These are phyloP conservation scores for Imbricaverruca yamaguchii DNA, from an alignment of 2,888 invertebrate species.

Conservation along the genomic window DNA sequence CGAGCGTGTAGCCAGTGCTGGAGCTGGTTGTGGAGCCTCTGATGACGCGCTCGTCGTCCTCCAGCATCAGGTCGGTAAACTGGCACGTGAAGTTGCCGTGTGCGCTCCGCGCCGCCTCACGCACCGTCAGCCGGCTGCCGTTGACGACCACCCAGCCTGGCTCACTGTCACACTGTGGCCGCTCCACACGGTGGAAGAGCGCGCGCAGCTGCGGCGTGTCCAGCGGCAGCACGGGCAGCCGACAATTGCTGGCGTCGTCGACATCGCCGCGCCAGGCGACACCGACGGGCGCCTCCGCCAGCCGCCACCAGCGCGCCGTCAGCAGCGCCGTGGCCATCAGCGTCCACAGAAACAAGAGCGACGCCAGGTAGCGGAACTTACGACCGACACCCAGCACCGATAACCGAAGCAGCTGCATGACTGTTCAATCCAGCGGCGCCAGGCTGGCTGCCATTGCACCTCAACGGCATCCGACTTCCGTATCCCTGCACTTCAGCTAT, in stretches of 20 bases:
- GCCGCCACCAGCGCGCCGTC: too few species aligned
- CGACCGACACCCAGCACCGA: too few species aligned
- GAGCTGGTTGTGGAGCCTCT: constrained; percentile 50
- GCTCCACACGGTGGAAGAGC: constrained; percentile 56
- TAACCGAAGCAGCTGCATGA: too few species aligned
- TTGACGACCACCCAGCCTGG: constrained; percentile 70
- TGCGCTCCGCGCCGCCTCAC: constrained; percentile 44
- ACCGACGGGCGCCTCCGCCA: not conserved
- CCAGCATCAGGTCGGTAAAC: constrained; percentile 56
- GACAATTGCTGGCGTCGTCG: constrained; percentile 46
- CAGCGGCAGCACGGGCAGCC: constrained; percentile 56
- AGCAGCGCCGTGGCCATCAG: too few species aligned
- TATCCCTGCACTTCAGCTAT: too few species aligned
- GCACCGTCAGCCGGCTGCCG: constrained; percentile 53
- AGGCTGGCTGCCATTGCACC: too few species aligned
- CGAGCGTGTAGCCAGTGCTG: constrained; percentile 54
- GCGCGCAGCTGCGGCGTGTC: constrained; percentile 64
- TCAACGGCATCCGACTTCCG: too few species aligned
- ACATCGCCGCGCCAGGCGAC: not conserved
- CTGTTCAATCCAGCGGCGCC: too few species aligned
- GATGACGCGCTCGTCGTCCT: constrained; percentile 54
- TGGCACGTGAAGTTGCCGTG: constrained; percentile 39
- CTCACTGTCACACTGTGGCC: constrained; percentile 55
- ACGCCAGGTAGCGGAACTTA: too few species aligned
- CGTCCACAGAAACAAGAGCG: too few species aligned